phyloP scores from a whole-genome alignment of 1,140 invertebrate species.

The Camponotus vicinus region DNA sequence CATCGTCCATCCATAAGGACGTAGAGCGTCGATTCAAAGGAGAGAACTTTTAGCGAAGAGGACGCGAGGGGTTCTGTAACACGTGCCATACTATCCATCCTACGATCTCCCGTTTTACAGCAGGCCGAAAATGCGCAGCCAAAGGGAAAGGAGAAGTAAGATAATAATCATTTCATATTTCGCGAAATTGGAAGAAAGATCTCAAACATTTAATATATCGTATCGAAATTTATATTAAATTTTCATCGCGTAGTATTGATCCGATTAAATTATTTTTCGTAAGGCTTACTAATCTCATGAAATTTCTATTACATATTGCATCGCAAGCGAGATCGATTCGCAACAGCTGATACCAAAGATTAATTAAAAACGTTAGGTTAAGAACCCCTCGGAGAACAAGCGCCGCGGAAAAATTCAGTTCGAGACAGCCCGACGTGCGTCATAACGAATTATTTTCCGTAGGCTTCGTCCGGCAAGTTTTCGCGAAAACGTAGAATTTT shows the following conservation, averaged over 20 bases:
- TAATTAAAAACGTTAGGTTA: constrained; percentile 79
- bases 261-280: not conserved
- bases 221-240: not conserved
- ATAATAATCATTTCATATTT: not conserved
- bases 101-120: constrained; percentile 17
- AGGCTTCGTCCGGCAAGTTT: not conserved
- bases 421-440: constrained; percentile 24
- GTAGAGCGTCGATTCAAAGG: not conserved
- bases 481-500: not conserved
- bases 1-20: constrained; percentile 53
- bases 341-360: constrained; percentile 85
- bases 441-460: constrained; percentile 37
- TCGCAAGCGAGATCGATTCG: constrained; percentile 46
- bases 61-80: constrained; percentile 55
- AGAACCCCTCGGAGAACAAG: constrained; percentile 73
- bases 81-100: constrained; percentile 39
- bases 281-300: constrained; percentile 31
- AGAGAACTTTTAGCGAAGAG: constrained; percentile 15
- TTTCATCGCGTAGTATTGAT: not conserved
- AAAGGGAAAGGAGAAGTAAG: not conserved
- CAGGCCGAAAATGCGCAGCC: not conserved
- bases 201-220: not conserved
- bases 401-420: constrained; percentile 37
- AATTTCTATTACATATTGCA: constrained; percentile 39
- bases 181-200: not conserved